These are phyloP conservation scores for Crocidura indochinensis DNA, from an alignment of 2,797 vertebrate species.

Conservation along the genomic window DNA sequence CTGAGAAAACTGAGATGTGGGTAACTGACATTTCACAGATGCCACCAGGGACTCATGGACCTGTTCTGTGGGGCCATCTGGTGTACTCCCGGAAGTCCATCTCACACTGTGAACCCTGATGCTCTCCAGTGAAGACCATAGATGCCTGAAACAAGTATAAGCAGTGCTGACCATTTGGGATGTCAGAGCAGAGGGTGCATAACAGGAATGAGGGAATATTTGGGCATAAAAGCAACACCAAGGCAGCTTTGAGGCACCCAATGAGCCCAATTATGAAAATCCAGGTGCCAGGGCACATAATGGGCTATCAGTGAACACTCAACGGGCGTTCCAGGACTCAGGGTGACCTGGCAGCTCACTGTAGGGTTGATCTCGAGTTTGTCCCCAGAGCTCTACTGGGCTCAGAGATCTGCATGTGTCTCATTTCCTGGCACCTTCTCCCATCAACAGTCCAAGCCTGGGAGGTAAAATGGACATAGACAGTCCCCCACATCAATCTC, in stretches of 20 bases:
- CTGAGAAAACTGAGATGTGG: neutral
- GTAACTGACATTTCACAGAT: neutral
- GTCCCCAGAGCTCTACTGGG: neutral
- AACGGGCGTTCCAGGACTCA: fast-evolving
- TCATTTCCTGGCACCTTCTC: neutral
- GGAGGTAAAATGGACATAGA: too few species aligned
- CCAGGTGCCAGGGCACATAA: neutral
- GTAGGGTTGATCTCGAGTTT: neutral
- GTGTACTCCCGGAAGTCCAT: too few species aligned
- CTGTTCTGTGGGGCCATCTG: neutral
- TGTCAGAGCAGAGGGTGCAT: neutral
- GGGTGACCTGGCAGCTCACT: fast-evolving
- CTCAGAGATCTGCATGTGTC: neutral
- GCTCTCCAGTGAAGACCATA: neutral
- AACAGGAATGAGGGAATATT: fast-evolving
- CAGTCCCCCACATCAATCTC: too few species aligned
- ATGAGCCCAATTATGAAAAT: neutral
- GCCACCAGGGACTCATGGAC: neutral
- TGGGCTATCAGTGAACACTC: fast-evolving
- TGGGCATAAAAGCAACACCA: neutral
- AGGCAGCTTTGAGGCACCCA: neutral
- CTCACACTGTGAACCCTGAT: too few species aligned
- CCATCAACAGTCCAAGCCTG: too few species aligned
- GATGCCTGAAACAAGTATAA: neutral
- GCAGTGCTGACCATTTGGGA: too few species aligned